A percentile compares a stretch with the other conserved stretches of the same genome.
Conservation (phyloP, 2,113 vertebrate genomes). For the Taxidea taxus region DNA sequence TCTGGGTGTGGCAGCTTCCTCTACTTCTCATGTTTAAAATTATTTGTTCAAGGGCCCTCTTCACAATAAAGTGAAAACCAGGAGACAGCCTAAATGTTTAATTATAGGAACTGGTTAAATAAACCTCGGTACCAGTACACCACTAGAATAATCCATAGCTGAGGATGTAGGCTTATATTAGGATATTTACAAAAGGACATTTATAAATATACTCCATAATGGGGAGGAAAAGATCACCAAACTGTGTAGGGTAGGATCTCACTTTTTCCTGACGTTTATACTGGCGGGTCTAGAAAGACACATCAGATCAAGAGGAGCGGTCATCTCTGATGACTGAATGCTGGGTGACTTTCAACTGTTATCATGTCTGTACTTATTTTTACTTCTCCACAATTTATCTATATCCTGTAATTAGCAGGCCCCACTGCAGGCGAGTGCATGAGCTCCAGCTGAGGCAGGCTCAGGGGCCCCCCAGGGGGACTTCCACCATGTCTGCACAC, state of each 20-base stretch:
- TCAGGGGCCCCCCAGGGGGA: accelerated
- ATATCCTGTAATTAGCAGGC: neutral
- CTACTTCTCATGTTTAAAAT: neutral
- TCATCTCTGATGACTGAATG: neutral
- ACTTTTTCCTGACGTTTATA: neutral
- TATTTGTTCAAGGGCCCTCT: neutral
- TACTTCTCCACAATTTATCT: neutral
- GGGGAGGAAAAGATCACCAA: neutral
- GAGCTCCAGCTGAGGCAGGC: neutral
- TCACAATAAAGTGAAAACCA: neutral
- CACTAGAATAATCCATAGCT: neutral
- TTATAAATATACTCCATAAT: neutral
- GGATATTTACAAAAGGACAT: neutral
- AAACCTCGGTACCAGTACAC: neutral
- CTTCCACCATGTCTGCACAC: neutral
- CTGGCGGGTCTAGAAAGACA: neutral
- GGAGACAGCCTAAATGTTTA: neutral
- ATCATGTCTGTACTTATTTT: neutral
- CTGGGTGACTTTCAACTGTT: neutral
- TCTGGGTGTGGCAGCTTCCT: neutral
- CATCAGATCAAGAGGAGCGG: neutral
- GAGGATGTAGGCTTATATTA: neutral
- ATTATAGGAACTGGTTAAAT: neutral
- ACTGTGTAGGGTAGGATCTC: neutral
- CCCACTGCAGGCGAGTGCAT: neutral